A percentile compares a stretch with the other conserved stretches of the same genome.
Conservation (phyloP, 2,888 invertebrate species). For the Leptogaster cylindrica region DNA sequence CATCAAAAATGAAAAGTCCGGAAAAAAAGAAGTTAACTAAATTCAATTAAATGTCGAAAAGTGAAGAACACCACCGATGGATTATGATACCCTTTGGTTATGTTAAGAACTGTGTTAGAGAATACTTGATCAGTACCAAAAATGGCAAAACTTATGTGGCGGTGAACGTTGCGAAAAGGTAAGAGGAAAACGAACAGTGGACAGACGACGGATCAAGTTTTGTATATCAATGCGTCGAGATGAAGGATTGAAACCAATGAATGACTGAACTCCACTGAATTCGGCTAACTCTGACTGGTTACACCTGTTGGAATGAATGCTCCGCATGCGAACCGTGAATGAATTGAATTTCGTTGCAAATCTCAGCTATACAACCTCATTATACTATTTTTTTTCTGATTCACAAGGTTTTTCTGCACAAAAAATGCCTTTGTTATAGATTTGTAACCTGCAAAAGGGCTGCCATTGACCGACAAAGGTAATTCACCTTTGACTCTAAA, state of each 20-base stretch:
- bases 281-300: conserved; percentile 19
- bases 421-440: too few species aligned
- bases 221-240: background rate
- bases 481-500: too few species aligned
- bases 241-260: background rate
- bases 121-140: background rate
- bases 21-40: conserved; percentile 29
- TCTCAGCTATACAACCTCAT: conserved; percentile 7
- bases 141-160: background rate
- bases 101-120: too few species aligned
- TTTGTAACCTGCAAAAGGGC: too few species aligned
- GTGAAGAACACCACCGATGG: background rate
- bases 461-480: too few species aligned
- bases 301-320: conserved; percentile 17
- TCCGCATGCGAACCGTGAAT: background rate
- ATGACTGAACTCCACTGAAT: background rate
- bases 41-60: conserved; percentile 26
- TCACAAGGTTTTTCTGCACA: conserved; percentile 9
- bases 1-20: background rate
- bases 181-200: background rate
- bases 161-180: background rate
- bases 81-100: too few species aligned
- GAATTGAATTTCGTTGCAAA: conserved; percentile 13
- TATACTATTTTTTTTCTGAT: conserved; percentile 2
- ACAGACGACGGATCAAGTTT: too few species aligned